Percentiles rank a stretch among this genome's conserved stretches.
Conservation (phyloP, 2,797 vertebrate genomes). For the Petrocephalus schoutedeni region DNA sequence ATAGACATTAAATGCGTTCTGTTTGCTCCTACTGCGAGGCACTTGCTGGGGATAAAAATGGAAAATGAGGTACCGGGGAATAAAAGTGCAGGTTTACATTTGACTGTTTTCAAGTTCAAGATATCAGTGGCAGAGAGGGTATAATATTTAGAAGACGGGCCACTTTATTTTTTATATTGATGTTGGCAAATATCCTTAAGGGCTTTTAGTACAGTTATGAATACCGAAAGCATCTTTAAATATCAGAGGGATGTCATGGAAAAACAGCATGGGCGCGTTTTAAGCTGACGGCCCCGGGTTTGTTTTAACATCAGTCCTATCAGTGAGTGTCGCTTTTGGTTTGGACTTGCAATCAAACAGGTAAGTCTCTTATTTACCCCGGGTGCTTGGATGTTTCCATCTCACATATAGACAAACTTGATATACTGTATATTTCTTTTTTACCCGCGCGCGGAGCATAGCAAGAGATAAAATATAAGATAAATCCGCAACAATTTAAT, state of each 20-base stretch:
- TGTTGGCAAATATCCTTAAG: slow-evolving; percentile 32
- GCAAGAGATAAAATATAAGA: slow-evolving; percentile 9
- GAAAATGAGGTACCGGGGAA: slow-evolving; percentile 22
- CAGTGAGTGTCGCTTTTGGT: slow-evolving; percentile 12
- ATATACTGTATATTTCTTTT: slow-evolving; percentile 11
- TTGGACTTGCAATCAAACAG: slow-evolving; percentile 21
- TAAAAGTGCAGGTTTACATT: slow-evolving; percentile 24
- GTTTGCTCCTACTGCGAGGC: background rate
- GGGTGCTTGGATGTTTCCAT: slow-evolving; percentile 12
- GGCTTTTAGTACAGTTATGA: slow-evolving; percentile 31
- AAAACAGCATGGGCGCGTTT: background rate
- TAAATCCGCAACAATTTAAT: slow-evolving; percentile 2
- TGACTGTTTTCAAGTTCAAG: slow-evolving; percentile 20
- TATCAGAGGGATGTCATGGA: slow-evolving; percentile 16
- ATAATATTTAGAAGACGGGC: slow-evolving; percentile 33
- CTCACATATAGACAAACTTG: slow-evolving; percentile 13
- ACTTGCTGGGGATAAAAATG: slow-evolving; percentile 15
- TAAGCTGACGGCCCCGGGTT: slow-evolving; percentile 5
- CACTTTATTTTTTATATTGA: slow-evolving; percentile 32
- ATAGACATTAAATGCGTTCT: background rate
- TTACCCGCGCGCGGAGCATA: background rate
- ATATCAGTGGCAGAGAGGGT: slow-evolving; percentile 25
- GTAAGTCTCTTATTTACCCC: slow-evolving; percentile 14
- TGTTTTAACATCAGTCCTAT: slow-evolving; percentile 17
- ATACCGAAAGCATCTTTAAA: slow-evolving; percentile 25